Evolutionary conservation across 2,888 invertebrate species (phyloP).

Genomic region (Euphydryas editha): DNA sequence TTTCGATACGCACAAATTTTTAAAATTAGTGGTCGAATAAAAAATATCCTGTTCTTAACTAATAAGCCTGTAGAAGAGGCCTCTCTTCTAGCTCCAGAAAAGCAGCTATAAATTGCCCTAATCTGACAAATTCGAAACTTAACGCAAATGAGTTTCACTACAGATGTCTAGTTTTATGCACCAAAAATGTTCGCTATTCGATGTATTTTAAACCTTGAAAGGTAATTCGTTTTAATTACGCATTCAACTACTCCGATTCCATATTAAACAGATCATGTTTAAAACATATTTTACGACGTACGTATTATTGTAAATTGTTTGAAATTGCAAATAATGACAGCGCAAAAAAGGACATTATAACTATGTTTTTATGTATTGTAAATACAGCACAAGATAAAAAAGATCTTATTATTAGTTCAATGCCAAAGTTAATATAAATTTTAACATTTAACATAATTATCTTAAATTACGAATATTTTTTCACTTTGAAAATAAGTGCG

Average conservation of each 20-base stretch:
- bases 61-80: too few species aligned
- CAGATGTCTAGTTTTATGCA: background rate
- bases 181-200: conserved; percentile 8
- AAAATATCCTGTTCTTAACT: too few species aligned
- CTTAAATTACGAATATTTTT: too few species aligned
- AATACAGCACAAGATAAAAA: background rate
- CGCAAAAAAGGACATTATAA: background rate
- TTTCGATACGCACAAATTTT: too few species aligned
- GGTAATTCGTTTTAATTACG: conserved; percentile 21
- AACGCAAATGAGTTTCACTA: background rate
- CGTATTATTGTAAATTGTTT: background rate
- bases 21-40: too few species aligned
- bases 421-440: too few species aligned
- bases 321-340: background rate
- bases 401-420: background rate
- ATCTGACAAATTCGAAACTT: too few species aligned
- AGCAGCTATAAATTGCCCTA: too few species aligned
- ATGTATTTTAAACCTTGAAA: conserved; percentile 28
- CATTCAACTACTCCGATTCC: conserved; percentile 28
- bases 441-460: too few species aligned
- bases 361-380: background rate
- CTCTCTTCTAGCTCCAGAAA: too few species aligned
- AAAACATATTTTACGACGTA: conserved; percentile 19
- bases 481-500: too few species aligned
- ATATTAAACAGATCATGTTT: conserved; percentile 29